Conservation (phyloP, 2,888 invertebrate genomes). For the Mallateleia sp. region DNA sequence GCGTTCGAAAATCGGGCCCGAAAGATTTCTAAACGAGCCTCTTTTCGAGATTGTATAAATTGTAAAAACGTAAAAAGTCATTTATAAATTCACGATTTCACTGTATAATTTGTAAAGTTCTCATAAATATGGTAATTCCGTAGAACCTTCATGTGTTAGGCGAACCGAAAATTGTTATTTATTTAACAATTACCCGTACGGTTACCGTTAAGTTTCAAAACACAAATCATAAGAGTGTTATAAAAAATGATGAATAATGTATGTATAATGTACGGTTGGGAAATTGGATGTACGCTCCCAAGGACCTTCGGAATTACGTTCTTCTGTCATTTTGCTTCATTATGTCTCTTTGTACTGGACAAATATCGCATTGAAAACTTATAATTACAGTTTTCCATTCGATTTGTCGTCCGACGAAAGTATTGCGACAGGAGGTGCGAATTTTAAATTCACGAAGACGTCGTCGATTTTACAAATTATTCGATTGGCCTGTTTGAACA, state of each 20-base stretch:
- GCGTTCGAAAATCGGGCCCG: not conserved
- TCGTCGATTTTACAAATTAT: slow-evolving; percentile 15
- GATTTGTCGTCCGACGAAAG: slow-evolving; percentile 1
- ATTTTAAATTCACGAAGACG: slow-evolving; percentile 32
- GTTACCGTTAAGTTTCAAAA: slow-evolving; percentile 26
- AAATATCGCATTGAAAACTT: slow-evolving; percentile 29
- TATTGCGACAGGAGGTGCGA: slow-evolving; percentile 49
- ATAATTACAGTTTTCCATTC: not conserved
- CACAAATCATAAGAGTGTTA: slow-evolving; percentile 36
- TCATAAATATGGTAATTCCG: slow-evolving; percentile 55
- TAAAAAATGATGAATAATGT: slow-evolving; percentile 48
- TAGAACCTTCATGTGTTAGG: slow-evolving; percentile 34
- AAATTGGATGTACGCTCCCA: slow-evolving; percentile 23
- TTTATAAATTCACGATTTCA: slow-evolving; percentile 49
- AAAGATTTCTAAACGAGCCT: slow-evolving; percentile 10
- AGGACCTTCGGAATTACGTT: slow-evolving; percentile 31
- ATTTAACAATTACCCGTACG: slow-evolving; percentile 33
- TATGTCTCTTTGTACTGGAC: slow-evolving; percentile 33
- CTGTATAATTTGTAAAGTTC: slow-evolving; percentile 29
- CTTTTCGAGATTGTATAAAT: slow-evolving; percentile 18
- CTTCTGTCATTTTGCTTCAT: slow-evolving; percentile 25
- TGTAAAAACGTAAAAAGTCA: slow-evolving; percentile 15
- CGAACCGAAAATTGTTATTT: slow-evolving; percentile 41
- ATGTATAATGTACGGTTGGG: slow-evolving; percentile 27
- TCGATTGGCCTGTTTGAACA: slow-evolving; percentile 33